Evolutionary conservation across 1,140 invertebrate genomes (phyloP), one percentile per base, ranked within the genome.

Genomic region (Pemphigus obesinymphae): DNA sequence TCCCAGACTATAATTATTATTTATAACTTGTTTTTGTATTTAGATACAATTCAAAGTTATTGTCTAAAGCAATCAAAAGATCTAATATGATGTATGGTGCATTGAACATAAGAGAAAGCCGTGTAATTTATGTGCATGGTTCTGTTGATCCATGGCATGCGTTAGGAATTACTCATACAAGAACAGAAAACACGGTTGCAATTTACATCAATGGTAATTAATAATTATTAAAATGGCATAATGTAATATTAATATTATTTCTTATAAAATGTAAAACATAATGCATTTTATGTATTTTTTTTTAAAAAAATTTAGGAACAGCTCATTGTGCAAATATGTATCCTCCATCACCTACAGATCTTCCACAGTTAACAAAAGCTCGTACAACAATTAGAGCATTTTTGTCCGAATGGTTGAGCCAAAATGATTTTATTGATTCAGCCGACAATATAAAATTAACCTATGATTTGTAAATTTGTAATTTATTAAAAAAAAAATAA

Each of bases 61-160:
- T 95, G 20, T 85, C 91, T 31, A 85, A 88, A 6, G 91, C 89
- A 31, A 90, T 94, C 4, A 85, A 89, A 2, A 89, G 91, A 83
- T 96, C 94, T 0, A 97, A 97, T 86, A 91, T 88, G 61, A 88
- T 92, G 43, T 97, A 97, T 85, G 96, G 96, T 4, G 95, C 89
- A 15, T 87, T 92, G 2, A 88, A 92, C 73, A 89, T 96, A 23
- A 87, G 91, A 58, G 91, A 92, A 0, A 90, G 89, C 2, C 91
- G 93, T 83, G 92, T 96, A 26, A 91, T 97, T 3, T 96, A 93
- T 86, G 92, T 96, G 55, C 96, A 98, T 86, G 96, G 96, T 70
- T 93, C 92, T 3, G 91, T 97, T 68, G 96, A 98, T 89, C 96
- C 96, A 5, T 98, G 96, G 96, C 96, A 97, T 89, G 93, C 93